Conservation (phyloP, 2,797 vertebrate species). For the Bucorvus abyssinicus region DNA sequence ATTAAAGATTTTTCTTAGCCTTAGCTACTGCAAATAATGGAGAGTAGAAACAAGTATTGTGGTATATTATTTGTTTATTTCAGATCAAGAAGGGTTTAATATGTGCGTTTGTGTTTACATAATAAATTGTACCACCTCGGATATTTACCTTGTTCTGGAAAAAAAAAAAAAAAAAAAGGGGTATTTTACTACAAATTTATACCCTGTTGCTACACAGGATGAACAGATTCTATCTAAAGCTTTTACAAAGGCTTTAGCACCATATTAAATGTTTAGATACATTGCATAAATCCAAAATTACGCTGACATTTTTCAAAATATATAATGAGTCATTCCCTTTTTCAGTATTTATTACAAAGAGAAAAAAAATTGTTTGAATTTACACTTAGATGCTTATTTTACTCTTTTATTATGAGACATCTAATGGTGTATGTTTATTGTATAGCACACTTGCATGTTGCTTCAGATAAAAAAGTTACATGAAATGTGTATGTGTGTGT, state of each 20-base stretch:
- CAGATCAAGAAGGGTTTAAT: not conserved
- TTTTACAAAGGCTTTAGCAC: not conserved
- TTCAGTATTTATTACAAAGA: not conserved
- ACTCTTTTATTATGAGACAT: not conserved
- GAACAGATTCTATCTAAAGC: not conserved
- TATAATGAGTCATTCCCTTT: not conserved
- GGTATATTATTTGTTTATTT: not conserved
- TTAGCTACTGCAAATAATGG: not conserved
- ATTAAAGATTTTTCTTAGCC: not conserved
- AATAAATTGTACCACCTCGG: not conserved
- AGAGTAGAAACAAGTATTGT: not conserved
- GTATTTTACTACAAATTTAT: not conserved
- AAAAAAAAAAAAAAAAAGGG: too few species aligned
- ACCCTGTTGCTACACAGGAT: accelerated
- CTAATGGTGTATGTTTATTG: not conserved
- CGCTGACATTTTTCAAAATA: not conserved
- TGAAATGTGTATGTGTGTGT: not conserved
- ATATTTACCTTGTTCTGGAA: not conserved
- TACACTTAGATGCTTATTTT: not conserved
- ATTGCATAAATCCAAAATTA: not conserved
- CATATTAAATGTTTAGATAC: not conserved
- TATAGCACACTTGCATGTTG: not conserved
- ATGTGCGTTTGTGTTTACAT: not conserved
- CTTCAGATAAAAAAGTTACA: not conserved
- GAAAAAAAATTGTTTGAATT: not conserved